A percentile compares a stretch with the other conserved stretches of the same genome.
Conservation (phyloP, 1,140 invertebrate species). For the Ooceraea biroi region DNA sequence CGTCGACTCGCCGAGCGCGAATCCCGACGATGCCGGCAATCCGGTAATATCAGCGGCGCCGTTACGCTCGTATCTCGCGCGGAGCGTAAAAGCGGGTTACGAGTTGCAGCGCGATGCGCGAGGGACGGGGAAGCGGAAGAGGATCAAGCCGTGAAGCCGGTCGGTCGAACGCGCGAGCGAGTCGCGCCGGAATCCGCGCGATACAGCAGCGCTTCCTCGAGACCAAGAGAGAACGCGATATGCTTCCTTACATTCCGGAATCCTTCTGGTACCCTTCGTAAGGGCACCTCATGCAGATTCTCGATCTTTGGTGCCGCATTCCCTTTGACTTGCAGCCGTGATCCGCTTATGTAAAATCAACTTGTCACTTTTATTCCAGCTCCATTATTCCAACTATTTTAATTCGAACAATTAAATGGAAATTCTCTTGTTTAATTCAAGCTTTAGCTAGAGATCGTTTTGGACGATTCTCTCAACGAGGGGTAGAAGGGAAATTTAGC, state of each 20-base stretch:
- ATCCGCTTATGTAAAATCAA: too few species aligned
- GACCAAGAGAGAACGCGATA: neutral
- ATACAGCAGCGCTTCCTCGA: conserved; percentile 33
- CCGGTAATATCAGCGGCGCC: conserved; percentile 67
- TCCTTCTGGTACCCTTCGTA: neutral
- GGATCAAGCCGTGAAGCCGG: conserved; percentile 34
- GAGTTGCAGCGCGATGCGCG: conserved; percentile 23
- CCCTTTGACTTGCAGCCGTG: neutral
- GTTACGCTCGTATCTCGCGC: conserved; percentile 67
- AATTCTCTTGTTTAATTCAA: too few species aligned
- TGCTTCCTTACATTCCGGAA: neutral
- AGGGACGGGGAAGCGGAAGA: conserved; percentile 33
- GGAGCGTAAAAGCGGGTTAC: conserved; percentile 56
- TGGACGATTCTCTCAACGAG: too few species aligned
- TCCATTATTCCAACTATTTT: too few species aligned
- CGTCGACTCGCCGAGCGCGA: conserved; percentile 57
- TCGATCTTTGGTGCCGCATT: neutral
- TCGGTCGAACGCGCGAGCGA: conserved; percentile 42
- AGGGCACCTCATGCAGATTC: neutral
- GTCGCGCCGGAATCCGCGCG: conserved; percentile 69
- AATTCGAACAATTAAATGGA: too few species aligned
- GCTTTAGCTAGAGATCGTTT: too few species aligned
- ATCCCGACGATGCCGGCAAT: conserved; percentile 56
- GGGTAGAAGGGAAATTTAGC: too few species aligned
- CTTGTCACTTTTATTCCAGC: too few species aligned